phyloP scores from a whole-genome alignment of 2,113 vertebrate genomes.

The Conger conger region DNA sequence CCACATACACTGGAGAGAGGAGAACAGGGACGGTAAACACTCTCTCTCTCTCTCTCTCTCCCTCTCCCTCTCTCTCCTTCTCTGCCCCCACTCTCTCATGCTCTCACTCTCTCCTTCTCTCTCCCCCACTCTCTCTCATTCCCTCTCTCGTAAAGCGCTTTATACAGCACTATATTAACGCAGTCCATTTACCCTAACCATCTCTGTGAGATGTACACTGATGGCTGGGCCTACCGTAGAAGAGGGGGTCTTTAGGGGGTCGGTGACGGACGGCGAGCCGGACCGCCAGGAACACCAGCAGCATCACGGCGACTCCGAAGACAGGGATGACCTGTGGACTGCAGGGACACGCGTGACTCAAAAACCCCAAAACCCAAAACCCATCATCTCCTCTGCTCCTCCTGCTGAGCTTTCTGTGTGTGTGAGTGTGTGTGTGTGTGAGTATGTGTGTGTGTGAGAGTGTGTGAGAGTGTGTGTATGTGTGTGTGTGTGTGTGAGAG shows the following conservation, averaged over 20 bases:
- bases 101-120: no score
- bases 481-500: no score
- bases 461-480: no score
- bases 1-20: slow-evolving; percentile 71
- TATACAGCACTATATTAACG: neutral
- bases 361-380: neutral
- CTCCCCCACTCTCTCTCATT: no score
- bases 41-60: neutral
- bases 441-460: no score
- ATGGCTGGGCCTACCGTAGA: slow-evolving; percentile 73
- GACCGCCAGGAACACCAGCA: slow-evolving; percentile 59
- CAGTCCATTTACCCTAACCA: no score
- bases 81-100: neutral
- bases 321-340: slow-evolving; percentile 68
- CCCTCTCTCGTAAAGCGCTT: neutral
- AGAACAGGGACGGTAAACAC: neutral
- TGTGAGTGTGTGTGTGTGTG: no score
- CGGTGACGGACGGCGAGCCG: slow-evolving; percentile 54
- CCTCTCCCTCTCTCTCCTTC: neutral
- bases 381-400: neutral
- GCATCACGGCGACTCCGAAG: slow-evolving; percentile 59
- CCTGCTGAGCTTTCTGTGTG: no score
- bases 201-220: neutral
- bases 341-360: neutral
- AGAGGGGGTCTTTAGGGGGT: slow-evolving; percentile 76